Base-by-base conservation (phyloP, 2,797 vertebrate genomes). In the Eleutherodactylus coqui region DNA sequence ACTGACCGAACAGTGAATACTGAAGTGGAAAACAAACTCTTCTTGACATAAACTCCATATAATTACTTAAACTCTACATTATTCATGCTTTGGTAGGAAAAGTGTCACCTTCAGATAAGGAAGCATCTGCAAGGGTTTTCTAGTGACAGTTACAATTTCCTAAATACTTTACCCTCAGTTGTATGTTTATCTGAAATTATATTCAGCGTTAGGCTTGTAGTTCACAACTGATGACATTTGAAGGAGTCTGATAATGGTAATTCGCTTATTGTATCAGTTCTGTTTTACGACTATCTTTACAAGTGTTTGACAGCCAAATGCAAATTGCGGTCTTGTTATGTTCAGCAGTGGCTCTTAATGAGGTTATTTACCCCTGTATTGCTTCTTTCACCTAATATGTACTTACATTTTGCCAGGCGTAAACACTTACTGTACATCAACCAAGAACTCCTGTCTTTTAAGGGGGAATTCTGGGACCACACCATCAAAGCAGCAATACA, bases 101-200 rank as follows among this genome's bases (percentile, higher is more conserved):
- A 76, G 16, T 6, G 4, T 17, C 51, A 38, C 47, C 19, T 77
- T 24, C 34, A 29, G 47, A 51, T 49, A 16, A 9, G 17, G 45
- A 32, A 45, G 27, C 45, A 27, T 2, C 72, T 75, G 19, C 24
- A 24, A 45, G 10, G 64, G 64, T 36, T 69, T 38, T 72, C 10
- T 76, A 32, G 47, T 32, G 11, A 55, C 21, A 14, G 49, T n/a
- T 36, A n/a, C 76, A 60, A 79, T 43, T 60, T 58, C 4, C 34
- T n/a, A 43, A 79, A 79, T 43, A 60, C 53, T 76, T 76, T 76
- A 51, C 49, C 2, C 45, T 76, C 19, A 32, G 10, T 76, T 76
- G 49, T 53, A 53, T 76, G 75, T 32, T 36, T 76, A 76, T 53
- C 49, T 34, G 16, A 53, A 53, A 76, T 76, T 19, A 53, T 19